These are phyloP conservation scores for Sinocyclocheilus anshuiensis DNA, from an alignment of 2,113 vertebrate species.

Conservation along the genomic window DNA sequence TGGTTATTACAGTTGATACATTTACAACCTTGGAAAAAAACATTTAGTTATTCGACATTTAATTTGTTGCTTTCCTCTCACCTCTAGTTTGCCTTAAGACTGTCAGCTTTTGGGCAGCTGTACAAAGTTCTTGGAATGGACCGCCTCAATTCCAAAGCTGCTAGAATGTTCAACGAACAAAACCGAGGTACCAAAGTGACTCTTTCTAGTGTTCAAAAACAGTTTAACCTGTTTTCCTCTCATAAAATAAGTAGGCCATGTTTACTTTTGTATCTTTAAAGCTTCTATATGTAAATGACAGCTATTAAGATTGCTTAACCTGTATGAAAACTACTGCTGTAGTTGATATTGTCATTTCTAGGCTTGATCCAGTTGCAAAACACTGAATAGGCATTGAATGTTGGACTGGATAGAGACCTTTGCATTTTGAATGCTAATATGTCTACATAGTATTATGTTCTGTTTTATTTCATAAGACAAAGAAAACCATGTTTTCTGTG, in stretches of 20 bases:
- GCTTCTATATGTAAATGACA: background rate
- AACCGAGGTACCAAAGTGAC: slow-evolving; percentile 10
- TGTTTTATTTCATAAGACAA: background rate
- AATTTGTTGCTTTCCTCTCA: slow-evolving; percentile 3
- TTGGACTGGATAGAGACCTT: background rate
- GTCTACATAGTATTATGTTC: background rate
- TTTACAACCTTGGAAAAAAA: background rate
- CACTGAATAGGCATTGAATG: background rate
- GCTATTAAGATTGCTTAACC: background rate
- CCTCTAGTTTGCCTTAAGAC: slow-evolving; percentile 85
- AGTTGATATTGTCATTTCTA: background rate
- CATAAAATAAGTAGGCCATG: background rate
- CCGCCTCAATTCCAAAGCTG: slow-evolving; percentile 82
- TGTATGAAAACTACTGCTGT: background rate
- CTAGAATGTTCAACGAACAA: slow-evolving; percentile 56
- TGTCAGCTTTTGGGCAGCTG: slow-evolving; percentile 92
- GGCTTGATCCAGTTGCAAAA: background rate
- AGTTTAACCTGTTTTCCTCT: background rate
- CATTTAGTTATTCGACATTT: background rate
- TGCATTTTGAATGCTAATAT: background rate
- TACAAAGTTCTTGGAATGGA: slow-evolving; percentile 95
- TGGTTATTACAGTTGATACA: background rate
- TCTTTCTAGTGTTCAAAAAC: background rate
- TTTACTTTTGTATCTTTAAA: background rate
- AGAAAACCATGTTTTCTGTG: background rate